Evolutionary conservation across 1,140 invertebrate species (phyloP), one percentile per base, ranked within the genome.

Genomic region (Ceratitis capitata): DNA sequence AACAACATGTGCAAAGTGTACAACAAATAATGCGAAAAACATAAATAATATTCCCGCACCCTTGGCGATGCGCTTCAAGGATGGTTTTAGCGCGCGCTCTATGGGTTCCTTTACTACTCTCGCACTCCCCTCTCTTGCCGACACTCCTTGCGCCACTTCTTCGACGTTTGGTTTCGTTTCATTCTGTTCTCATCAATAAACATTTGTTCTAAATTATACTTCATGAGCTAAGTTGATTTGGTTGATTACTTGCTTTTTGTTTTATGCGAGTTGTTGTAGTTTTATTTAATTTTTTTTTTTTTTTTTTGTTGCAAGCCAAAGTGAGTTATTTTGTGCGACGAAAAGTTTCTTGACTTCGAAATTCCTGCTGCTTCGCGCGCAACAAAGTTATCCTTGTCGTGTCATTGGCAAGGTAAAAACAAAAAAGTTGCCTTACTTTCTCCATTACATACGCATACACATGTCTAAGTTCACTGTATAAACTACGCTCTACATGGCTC

Each of bases 321-420:
- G 69, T 14, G 12, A 78, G 0, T 78, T 45, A 23, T 26, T 45
- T 26, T 45, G 32, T 23, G n/a, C 39, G 12, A 45, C n/a, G 69
- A 23, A 78, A 78, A 78, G 69, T 78, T 78, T 78, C 69, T 78
- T 78, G 69, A 78, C 69, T 78, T n/a, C 35, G n/a, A 26, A 45
- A 45, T 42, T 23, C 39, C n/a, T 45, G 35, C 19, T 39, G 32
- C 23, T 61, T 9, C 26, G 29, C 26, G n/a, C 26, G n/a, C 32
- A 29, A 35, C 61, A 39, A 6, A 69, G 19, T 23, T 39, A 78
- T 78, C 69, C 69, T 78, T 78, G 16, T 3, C 69, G 39, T 78
- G 69, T 78, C 39, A 78, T 0, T 78, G 69, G 39, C 69, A 78
- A 78, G 69, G 69, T 78, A 45, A 42, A 47, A 47, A 78, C 19